Conservation (phyloP, 2,113 vertebrate genomes). For the Pelecanoides urinatrix region DNA sequence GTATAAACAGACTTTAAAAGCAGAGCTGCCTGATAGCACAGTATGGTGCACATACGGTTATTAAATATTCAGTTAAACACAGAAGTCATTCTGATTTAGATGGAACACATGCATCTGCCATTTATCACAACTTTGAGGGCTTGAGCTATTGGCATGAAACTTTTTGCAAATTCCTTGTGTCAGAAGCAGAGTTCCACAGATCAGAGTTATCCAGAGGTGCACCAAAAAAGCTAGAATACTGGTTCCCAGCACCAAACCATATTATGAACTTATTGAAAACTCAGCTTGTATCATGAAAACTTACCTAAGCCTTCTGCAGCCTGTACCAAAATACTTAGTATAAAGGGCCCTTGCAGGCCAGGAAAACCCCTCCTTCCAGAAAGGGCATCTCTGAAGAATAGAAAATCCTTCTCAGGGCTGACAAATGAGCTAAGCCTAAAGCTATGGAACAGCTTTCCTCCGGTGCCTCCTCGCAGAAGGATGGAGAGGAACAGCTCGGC, state of each 20-base stretch:
- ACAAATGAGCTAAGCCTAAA: not conserved
- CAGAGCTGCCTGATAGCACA: not conserved
- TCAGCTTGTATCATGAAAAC: not conserved
- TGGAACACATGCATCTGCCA: not conserved
- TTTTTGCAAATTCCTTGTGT: not conserved
- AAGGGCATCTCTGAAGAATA: not conserved
- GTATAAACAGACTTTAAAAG: not conserved
- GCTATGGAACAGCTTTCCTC: not conserved
- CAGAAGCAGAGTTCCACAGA: not conserved
- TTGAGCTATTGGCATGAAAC: not conserved
- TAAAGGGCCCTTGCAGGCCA: not conserved
- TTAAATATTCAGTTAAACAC: not conserved
- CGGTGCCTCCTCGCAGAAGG: not conserved
- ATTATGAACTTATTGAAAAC: not conserved
- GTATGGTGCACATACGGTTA: not conserved
- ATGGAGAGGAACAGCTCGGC: not conserved
- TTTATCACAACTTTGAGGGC: not conserved
- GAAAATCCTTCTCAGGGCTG: not conserved
- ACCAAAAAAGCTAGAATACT: not conserved
- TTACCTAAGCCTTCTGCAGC: not conserved
- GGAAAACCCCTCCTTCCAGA: not conserved
- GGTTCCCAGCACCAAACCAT: not conserved
- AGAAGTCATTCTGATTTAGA: not conserved
- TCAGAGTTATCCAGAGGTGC: not conserved
- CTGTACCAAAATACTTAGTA: not conserved